Evolutionary conservation across 2,888 invertebrate species (phyloP).

Genomic region (Leptopilina myrica): DNA sequence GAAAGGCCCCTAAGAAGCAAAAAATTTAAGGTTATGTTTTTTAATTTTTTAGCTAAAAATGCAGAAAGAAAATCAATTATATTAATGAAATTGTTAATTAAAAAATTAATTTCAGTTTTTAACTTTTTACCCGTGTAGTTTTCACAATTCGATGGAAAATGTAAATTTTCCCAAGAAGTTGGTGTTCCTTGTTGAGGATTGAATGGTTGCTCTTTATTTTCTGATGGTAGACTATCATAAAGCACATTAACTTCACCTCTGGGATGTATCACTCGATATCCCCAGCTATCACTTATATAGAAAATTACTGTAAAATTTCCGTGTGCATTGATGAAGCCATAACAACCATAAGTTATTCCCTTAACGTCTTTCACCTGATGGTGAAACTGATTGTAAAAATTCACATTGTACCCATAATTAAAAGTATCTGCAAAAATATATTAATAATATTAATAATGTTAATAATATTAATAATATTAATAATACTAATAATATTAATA

Average conservation of each 20-base stretch:
- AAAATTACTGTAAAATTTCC: slow-evolving; percentile 83
- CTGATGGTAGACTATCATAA: slow-evolving; percentile 74
- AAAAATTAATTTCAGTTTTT: too few species aligned
- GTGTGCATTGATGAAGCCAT: slow-evolving; percentile 86
- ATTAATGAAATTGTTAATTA: too few species aligned
- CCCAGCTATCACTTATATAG: slow-evolving; percentile 88
- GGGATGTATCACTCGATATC: slow-evolving; percentile 85
- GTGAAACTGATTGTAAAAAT: slow-evolving; percentile 85
- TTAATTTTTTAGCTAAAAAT: too few species aligned
- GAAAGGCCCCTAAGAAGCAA: too few species aligned
- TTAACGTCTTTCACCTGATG: slow-evolving; percentile 87
- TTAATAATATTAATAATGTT: too few species aligned
- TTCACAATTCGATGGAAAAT: background rate
- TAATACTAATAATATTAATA: too few species aligned
- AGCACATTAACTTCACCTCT: slow-evolving; percentile 84
- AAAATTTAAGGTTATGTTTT: too few species aligned
- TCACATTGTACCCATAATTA: slow-evolving; percentile 88
- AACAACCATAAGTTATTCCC: slow-evolving; percentile 88
- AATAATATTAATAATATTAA: too few species aligned
- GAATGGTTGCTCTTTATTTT: background rate
- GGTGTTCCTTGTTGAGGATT: background rate
- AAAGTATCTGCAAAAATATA: slow-evolving; percentile 80
- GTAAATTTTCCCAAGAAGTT: slow-evolving; percentile 17
- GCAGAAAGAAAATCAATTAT: too few species aligned
- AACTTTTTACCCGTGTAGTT: background rate